These are phyloP conservation scores for Ochropacha duplaris DNA, from an alignment of 2,888 invertebrate genomes.

Conservation along the genomic window DNA sequence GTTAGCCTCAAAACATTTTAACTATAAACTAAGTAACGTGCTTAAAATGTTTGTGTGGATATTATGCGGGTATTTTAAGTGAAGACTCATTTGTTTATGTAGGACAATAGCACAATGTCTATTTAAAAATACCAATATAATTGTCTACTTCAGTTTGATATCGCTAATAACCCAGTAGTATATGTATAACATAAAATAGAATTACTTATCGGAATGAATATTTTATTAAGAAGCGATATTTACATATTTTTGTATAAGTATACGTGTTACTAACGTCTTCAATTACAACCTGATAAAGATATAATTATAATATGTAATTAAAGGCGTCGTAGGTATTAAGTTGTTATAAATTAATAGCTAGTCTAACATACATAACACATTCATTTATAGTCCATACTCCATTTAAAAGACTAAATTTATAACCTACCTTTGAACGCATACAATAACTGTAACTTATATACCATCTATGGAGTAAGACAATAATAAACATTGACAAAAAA, in stretches of 20 bases:
- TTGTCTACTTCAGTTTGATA: too few relatives aligned
- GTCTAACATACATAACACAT: not conserved
- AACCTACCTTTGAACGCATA: not conserved
- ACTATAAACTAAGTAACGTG: constrained; percentile 35
- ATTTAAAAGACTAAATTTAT: not conserved
- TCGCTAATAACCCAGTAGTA: too few relatives aligned
- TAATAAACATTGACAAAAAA: constrained; percentile 48
- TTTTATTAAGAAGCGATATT: too few relatives aligned
- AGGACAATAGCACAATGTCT: not conserved
- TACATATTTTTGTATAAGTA: too few relatives aligned
- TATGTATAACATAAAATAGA: too few relatives aligned
- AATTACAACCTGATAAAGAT: too few relatives aligned
- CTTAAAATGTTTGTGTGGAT: constrained; percentile 40
- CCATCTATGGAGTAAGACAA: constrained; percentile 11
- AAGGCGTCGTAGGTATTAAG: too few relatives aligned
- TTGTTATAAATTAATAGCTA: not conserved
- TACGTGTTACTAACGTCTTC: too few relatives aligned
- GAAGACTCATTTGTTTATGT: not conserved
- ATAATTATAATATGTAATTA: too few relatives aligned
- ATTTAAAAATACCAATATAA: not conserved
- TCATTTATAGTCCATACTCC: not conserved
- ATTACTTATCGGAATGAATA: too few relatives aligned
- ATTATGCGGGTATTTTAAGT: constrained; percentile 2
- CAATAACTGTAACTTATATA: not conserved
- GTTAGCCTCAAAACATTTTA: constrained; percentile 45